Percentiles rank a stretch among this genome's conserved stretches.
Conservation (phyloP, 2,113 vertebrate genomes). For the Neogobius melanostomus region DNA sequence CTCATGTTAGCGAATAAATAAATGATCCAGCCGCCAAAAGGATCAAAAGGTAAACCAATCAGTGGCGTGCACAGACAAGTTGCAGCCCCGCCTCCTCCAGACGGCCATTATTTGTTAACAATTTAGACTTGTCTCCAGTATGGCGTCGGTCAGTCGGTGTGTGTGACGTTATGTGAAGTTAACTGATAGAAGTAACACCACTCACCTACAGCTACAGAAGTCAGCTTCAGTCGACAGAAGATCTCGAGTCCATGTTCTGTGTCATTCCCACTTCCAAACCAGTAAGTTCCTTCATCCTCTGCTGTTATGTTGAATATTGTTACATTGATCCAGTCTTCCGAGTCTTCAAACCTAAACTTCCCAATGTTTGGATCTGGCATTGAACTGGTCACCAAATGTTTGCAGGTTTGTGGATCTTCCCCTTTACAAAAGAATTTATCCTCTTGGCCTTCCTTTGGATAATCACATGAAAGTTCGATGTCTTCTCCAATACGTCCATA, state of each 20-base stretch:
- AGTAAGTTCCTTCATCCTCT: conserved; percentile 26
- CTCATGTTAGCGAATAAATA: no score
- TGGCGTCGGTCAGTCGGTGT: no score
- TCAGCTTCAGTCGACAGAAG: not conserved
- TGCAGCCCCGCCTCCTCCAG: no score
- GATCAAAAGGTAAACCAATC: no score
- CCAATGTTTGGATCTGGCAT: accelerated
- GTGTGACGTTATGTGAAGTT: no score
- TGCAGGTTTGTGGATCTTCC: conserved; percentile 5
- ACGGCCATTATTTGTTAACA: no score
- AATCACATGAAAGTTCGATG: conserved; percentile 11
- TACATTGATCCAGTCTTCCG: accelerated
- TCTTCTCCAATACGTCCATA: accelerated
- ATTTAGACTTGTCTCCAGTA: no score
- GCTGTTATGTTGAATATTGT: not conserved
- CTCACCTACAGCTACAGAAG: conserved; percentile 30
- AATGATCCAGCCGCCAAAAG: no score
- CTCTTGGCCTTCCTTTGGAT: accelerated
- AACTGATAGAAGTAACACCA: not conserved
- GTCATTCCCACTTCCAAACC: not conserved
- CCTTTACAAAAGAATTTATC: conserved; percentile 34
- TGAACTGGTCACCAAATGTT: accelerated
- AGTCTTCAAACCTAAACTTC: not conserved
- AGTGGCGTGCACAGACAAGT: no score
- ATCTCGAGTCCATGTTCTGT: accelerated